A percentile compares a stretch with the other conserved stretches of the same genome.
These are phyloP conservation scores for Drosophila formosana DNA, from an alignment of 2,888 invertebrate genomes.

Conservation along the genomic window DNA sequence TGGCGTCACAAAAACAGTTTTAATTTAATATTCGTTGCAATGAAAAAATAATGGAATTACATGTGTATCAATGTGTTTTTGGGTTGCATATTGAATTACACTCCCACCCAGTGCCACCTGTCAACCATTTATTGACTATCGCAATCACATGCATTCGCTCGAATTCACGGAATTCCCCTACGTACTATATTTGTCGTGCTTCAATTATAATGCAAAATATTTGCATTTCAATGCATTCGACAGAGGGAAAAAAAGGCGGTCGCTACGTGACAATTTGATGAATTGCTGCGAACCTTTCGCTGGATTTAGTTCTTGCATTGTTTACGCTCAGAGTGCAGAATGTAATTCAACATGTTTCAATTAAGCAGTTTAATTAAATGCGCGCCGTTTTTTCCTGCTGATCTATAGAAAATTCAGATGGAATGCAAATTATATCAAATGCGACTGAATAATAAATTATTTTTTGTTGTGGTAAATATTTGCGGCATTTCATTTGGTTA, in stretches of 20 bases:
- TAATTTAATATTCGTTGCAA: slow-evolving; percentile 3
- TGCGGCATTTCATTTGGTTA: neutral
- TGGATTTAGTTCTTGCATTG: slow-evolving; percentile 33
- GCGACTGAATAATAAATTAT: neutral
- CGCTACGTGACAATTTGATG: slow-evolving; percentile 56
- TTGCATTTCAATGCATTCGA: slow-evolving; percentile 46
- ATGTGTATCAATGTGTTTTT: slow-evolving; percentile 21
- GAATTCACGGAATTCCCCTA: slow-evolving; percentile 8
- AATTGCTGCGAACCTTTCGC: slow-evolving; percentile 29
- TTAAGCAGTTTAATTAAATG: slow-evolving; percentile 58
- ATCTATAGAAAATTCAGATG: slow-evolving; percentile 22
- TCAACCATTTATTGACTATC: slow-evolving; percentile 24
- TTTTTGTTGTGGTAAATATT: neutral
- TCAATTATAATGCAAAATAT: slow-evolving; percentile 57
- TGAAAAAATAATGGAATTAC: slow-evolving; percentile 52
- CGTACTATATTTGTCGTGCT: slow-evolving; percentile 40
- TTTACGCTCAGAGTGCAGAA: slow-evolving; percentile 26
- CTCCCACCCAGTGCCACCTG: slow-evolving; percentile 7
- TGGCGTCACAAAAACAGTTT: neutral
- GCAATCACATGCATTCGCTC: slow-evolving; percentile 13
- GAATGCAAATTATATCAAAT: neutral
- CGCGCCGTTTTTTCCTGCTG: neutral
- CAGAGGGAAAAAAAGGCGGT: neutral
- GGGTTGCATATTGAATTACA: slow-evolving; percentile 26
- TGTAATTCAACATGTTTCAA: slow-evolving; percentile 49